Evolutionary conservation across 2,113 vertebrate species (phyloP), one percentile per base, ranked within the genome.

Genomic region (Puntigrus tetrazona): DNA sequence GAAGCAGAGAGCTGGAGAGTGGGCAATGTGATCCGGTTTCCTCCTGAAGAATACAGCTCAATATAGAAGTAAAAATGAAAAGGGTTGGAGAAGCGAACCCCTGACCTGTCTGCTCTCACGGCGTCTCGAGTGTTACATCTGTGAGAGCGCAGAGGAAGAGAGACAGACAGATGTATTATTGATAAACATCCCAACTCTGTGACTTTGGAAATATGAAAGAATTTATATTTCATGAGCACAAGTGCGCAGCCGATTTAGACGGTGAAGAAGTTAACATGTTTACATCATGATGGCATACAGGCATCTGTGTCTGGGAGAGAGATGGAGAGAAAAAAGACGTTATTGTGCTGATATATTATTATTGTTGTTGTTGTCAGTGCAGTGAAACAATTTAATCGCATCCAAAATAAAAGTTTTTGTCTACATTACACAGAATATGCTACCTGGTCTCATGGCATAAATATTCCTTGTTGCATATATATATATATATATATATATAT

Each of bases 131-230:
- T 65, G 76, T 61, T 22, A n/a, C 22, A 57, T 57, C n/a, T 78
- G 22, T 27, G 76, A 61, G 34, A 13, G n/a, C 20, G 3, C 2
- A 77, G 10, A 52, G 52, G 57, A 47, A 43, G 34, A 27, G n/a
- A 79, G 9, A 4, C n/a, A 65, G 59, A 65, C 38, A 67, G 59
- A 80, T 80, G 78, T 80, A 47, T 80, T 80, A 65, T 80, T 80
- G 59, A 80, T 65, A 65, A 47, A 80, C 59, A 61, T 78, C 34
- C 25, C 7, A 80, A 47, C n/a, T 65, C 36, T 47, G 38, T 45
- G 41, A 65, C n/a, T 80, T 80, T 80, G n/a, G 78, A 80, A 65
- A 80, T 65, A 38, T 36, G 31, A 65, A 65, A 47, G 0, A 25
- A 47, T 65, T 29, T 67, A 31, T 65, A 31, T 45, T 80, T 61